A percentile compares a stretch with the other conserved stretches of the same genome.
Conservation (phyloP, 2,888 invertebrate species). For the Eristalis intricaria region DNA sequence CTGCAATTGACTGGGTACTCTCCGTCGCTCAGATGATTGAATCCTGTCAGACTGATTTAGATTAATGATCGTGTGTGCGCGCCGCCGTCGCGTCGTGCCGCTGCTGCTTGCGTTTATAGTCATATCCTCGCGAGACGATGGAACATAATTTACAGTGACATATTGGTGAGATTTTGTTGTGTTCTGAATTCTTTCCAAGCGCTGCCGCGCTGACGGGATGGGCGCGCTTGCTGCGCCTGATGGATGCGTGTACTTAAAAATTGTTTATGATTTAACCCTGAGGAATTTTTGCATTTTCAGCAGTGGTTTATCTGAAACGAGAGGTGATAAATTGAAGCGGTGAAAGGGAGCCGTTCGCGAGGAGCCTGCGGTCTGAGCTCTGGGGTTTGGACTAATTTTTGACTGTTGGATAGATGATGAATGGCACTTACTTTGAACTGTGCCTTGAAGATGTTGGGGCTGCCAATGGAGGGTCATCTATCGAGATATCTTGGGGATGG, state of each 20-base stretch:
- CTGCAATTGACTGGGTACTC: conserved; percentile 21
- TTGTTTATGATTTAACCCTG: conserved; percentile 48
- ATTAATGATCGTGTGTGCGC: conserved; percentile 63
- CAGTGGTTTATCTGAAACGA: conserved; percentile 57
- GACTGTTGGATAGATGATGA: neutral
- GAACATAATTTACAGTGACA: conserved; percentile 60
- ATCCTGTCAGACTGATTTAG: conserved; percentile 72
- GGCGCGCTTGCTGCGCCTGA: conserved; percentile 33
- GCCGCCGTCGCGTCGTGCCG: neutral
- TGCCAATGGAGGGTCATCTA: too few relatives aligned
- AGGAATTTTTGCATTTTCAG: conserved; percentile 21
- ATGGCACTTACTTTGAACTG: neutral
- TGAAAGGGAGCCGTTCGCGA: conserved; percentile 8
- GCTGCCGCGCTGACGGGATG: conserved; percentile 15
- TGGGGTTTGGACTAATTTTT: neutral
- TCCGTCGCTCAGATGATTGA: conserved; percentile 57
- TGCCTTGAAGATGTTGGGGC: too few relatives aligned
- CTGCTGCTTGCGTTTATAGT: neutral
- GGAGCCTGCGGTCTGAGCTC: too few relatives aligned
- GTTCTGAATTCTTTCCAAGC: neutral
- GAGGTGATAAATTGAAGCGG: conserved; percentile 32
- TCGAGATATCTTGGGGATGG: too few relatives aligned
- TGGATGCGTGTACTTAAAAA: conserved; percentile 47
- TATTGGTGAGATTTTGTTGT: conserved; percentile 48
- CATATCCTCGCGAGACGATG: neutral